Evolutionary conservation across 1,140 invertebrate species (phyloP).

Genomic region (Trichonephila clavipes): DNA sequence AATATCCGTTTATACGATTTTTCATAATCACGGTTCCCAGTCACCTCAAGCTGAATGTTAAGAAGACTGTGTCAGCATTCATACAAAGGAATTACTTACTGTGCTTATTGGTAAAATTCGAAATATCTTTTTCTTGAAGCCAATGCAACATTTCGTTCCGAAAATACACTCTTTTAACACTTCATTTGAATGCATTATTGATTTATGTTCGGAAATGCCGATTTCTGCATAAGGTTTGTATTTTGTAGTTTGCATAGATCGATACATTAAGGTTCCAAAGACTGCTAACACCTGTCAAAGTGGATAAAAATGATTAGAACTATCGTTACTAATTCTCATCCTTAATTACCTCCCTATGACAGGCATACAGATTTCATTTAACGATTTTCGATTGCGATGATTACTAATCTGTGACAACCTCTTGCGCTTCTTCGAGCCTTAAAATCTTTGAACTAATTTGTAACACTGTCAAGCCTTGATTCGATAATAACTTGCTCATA

Average conservation of each 20-base stretch:
- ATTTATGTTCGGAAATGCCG: not conserved
- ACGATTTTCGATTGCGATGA: not conserved
- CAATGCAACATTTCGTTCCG: too few relatives aligned
- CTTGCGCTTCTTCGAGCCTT: not conserved
- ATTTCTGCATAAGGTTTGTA: not conserved
- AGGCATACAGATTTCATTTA: not conserved
- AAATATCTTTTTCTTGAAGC: too few relatives aligned
- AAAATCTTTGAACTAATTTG: slow-evolving; percentile 6
- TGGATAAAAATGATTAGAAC: not conserved
- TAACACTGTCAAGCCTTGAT: not conserved
- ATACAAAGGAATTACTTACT: too few relatives aligned
- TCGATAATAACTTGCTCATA: slow-evolving; percentile 10
- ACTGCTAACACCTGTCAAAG: not conserved
- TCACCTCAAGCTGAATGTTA: too few relatives aligned
- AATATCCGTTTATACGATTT: too few relatives aligned
- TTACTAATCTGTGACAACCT: not conserved
- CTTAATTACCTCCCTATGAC: not conserved
- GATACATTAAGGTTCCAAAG: not conserved
- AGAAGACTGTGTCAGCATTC: too few relatives aligned
- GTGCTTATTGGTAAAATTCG: too few relatives aligned
- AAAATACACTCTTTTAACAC: not conserved
- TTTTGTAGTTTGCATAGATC: not conserved
- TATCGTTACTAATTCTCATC: not conserved
- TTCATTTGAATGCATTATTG: not conserved
- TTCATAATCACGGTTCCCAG: too few relatives aligned